Evolutionary conservation across 2,888 invertebrate species (phyloP).

Genomic region (Panorpa germanica): DNA sequence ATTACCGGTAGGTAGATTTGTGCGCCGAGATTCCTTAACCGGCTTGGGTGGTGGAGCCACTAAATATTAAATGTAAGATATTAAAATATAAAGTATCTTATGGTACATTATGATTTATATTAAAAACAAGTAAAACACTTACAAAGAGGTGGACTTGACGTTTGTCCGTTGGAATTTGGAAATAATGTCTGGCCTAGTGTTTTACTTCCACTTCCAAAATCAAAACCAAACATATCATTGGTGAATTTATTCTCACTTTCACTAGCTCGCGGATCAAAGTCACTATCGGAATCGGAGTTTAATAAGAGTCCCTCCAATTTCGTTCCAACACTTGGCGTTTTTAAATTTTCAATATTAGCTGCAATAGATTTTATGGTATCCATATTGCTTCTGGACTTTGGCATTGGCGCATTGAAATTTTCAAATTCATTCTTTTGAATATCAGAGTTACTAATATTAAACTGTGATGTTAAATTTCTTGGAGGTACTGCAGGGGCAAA

Average conservation of each 20-base stretch:
- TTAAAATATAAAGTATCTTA: conserved; percentile 5
- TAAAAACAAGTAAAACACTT: conserved; percentile 22
- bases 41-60: conserved; percentile 84
- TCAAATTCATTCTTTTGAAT: too few relatives aligned
- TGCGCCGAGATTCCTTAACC: conserved; percentile 36
- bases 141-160: conserved; percentile 42
- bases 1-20: conserved; percentile 19
- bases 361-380: conserved; percentile 7
- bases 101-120: conserved; percentile 4
- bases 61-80: conserved; percentile 23
- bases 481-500: conserved; percentile 24
- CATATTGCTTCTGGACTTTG: conserved; percentile 3
- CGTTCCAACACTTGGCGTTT: conserved; percentile 43
- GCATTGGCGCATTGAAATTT: too few relatives aligned
- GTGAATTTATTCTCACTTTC: conserved; percentile 32
- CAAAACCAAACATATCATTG: conserved; percentile 25
- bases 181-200: conserved; percentile 26
- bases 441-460: too few relatives aligned
- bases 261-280: conserved; percentile 77
- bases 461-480: conserved; percentile 20
- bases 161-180: conserved; percentile 20
- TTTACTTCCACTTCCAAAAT: conserved; percentile 22
- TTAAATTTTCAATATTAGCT: conserved; percentile 9
- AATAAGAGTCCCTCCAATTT: conserved; percentile 58
- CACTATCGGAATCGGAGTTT: conserved; percentile 62